Evolutionary conservation across 2,113 vertebrate genomes (phyloP), one percentile per base, ranked within the genome.

Genomic region (Anguilla japonica): DNA sequence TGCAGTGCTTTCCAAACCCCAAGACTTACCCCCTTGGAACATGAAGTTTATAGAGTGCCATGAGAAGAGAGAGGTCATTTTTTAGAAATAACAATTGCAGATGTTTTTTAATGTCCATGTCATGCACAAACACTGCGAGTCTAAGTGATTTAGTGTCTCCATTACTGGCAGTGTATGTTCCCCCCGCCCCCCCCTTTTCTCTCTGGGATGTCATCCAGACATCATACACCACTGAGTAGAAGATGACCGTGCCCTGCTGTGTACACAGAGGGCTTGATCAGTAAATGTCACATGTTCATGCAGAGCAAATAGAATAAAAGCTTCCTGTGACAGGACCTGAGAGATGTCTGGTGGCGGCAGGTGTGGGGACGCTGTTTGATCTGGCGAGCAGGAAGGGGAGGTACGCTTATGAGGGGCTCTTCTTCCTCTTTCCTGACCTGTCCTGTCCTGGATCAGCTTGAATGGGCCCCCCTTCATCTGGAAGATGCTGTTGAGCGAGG

Each of bases 261-360:
- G 96, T 95, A 95, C 93, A 96, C 97, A 96, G 97, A 97, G 97
- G 96, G 94, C 95, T 94, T 96, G 95, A 97, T 98, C 97, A 96
- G 98, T 98, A 98, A 97, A 97, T 97, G 95, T 98, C 97, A 96
- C 97, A 97, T 97, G 96, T 97, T 98, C 98, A 99, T 99, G 97
- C 94, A 94, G 96, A 96, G 96, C 96, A 97, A 97, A 97, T 96
- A 96, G 96, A 97, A 97, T 96, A 98, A 97, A 97, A 97, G 96
- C 97, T 96, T 97, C 97, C 95, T 97, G 95, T 97, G 96, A 97
- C 96, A 97, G 97, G 96, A 97, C 96, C 96, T 97, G 96, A 97
- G 97, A 98, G 97, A 97, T 97, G 97, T 96, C 96, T 96, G 92
- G 96, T 98, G 97, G 96, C 97, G 98, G 97, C 96, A 96, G 96